Evolutionary conservation across 2,797 vertebrate genomes (phyloP), one percentile per base, ranked within the genome.

Genomic region (Enteromius mattozi): DNA sequence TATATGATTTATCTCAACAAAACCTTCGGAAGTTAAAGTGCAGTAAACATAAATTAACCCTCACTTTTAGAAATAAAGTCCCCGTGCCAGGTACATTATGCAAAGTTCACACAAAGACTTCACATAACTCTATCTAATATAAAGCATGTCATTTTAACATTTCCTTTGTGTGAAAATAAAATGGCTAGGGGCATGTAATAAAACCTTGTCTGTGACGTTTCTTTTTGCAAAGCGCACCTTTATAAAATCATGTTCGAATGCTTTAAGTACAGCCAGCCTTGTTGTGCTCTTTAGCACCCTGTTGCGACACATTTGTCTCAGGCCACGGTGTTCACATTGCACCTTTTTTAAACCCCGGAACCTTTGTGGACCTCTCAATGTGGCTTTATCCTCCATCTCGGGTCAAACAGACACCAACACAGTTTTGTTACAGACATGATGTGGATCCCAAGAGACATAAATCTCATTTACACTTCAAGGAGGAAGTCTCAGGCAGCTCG

Each of bases 391-490:
- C n/a, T 68, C 45, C 17, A 66, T 68, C 72, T 45, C 63, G 59
- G 82, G 74, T 70, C 82, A 82, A 72, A 65, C 13, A 82, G 42
- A 19, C 42, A 65, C 21, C 33, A 37, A 69, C 49, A 59, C 47
- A 59, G 63, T 83, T 84, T 45, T 78, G 75, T 47, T 84, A 78
- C 37, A 47, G 75, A 35, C 75, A 71, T 63, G 37, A 71, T 83
- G 61, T 78, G 72, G 49, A 45, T 84, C 82, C 54, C 82, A 79
- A 13, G 76, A 59, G 76, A 79, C 76, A 35, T 66, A 61, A 70
- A 70, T 84, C 82, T 79, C 82, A 78, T 84, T 84, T 84, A 71
- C 66, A 84, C 82, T 78, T 84, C 51, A 84, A 71, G 49, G 27
- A 40, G 75, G 63, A 71, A 70, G 65, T 70, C 30, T 70, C 27